Percentiles rank a stretch among this genome's conserved stretches.
Conservation (phyloP, 1,140 invertebrate genomes). For the Drosophila equinoxialis region DNA sequence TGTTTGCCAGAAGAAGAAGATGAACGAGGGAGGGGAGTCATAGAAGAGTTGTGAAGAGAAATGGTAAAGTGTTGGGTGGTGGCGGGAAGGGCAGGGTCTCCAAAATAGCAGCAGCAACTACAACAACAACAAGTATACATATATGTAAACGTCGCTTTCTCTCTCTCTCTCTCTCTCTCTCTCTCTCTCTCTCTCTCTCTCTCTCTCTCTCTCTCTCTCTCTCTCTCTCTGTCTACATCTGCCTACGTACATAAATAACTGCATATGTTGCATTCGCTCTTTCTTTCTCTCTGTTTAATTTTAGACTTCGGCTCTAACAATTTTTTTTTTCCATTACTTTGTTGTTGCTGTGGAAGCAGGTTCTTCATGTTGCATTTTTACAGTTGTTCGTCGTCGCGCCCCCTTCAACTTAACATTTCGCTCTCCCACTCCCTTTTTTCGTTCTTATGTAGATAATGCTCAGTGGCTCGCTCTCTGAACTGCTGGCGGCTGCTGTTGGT, state of each 20-base stretch:
- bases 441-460: constrained; percentile 11
- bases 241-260: constrained; percentile 67
- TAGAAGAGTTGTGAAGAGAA: background rate
- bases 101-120: constrained; percentile 55
- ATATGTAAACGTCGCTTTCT: background rate
- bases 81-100: constrained; percentile 4
- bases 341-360: constrained; percentile 64
- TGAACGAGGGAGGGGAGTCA: background rate
- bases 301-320: constrained; percentile 66
- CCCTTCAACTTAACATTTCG: constrained; percentile 30
- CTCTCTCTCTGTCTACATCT: background rate
- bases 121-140: constrained; percentile 9
- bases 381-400: constrained; percentile 59
- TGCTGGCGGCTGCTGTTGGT: background rate
- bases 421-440: constrained; percentile 22
- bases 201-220: background rate
- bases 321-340: constrained; percentile 72
- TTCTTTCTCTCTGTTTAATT: constrained; percentile 59
- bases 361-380: constrained; percentile 72
- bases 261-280: constrained; percentile 64
- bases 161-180: background rate
- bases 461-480: background rate
- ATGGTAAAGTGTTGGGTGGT: background rate
- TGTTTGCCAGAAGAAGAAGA: background rate
- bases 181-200: background rate